Evolutionary conservation across 2,888 invertebrate genomes (phyloP).

Genomic region (Trimorus sp.): DNA sequence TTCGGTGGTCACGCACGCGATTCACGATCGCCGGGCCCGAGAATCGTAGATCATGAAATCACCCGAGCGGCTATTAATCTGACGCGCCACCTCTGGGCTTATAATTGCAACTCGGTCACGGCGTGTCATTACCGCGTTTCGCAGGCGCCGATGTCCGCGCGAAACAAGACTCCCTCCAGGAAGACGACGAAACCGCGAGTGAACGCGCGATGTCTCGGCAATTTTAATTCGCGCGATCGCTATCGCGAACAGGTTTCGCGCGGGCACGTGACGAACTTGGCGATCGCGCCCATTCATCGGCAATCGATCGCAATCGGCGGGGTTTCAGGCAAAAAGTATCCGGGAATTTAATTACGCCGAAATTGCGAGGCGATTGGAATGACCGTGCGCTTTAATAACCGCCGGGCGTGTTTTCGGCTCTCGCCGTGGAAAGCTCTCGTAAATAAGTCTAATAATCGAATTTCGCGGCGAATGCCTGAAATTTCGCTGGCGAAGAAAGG

Average conservation of each 20-base stretch:
- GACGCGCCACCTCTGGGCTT: conserved; percentile 60
- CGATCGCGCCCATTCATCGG: background rate
- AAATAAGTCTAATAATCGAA: conserved; percentile 59
- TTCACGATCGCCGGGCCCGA: conserved; percentile 39
- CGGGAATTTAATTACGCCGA: conserved; percentile 37
- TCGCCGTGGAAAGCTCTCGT: conserved; percentile 30
- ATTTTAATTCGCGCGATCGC: background rate
- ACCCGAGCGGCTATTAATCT: conserved; percentile 74
- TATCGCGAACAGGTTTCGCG: no score
- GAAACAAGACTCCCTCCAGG: conserved; percentile 10
- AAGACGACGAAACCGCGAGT: conserved; percentile 14
- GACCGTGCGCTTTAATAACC: conserved; percentile 37
- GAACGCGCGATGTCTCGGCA: background rate
- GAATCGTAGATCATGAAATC: conserved; percentile 74
- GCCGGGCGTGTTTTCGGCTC: conserved; percentile 15
- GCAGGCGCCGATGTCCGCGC: conserved; percentile 39
- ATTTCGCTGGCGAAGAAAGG: conserved; percentile 42
- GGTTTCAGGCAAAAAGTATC: no score
- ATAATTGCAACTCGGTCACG: conserved; percentile 60
- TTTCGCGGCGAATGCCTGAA: conserved; percentile 46
- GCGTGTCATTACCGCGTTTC: conserved; percentile 47
- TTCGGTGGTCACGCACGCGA: conserved; percentile 60
- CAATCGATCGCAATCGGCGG: background rate
- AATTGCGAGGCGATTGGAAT: conserved; percentile 24
- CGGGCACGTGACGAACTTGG: no score